Evolutionary conservation across 2,888 invertebrate genomes (phyloP).

Genomic region (Agrochola lota): DNA sequence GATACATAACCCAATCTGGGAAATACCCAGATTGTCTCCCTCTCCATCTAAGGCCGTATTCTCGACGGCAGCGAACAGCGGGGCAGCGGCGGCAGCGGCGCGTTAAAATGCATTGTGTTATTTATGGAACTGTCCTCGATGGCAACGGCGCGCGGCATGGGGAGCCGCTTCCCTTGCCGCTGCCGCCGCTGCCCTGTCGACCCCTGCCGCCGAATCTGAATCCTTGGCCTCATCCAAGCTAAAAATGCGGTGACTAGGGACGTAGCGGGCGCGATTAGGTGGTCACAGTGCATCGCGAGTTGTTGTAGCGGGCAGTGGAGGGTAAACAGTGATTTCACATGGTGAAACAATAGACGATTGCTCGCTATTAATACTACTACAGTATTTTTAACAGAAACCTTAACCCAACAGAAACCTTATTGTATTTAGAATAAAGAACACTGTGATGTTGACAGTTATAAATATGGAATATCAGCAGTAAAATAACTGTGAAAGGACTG

Average conservation of each 20-base stretch:
- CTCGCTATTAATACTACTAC: not conserved
- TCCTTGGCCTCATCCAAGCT: no score
- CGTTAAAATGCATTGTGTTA: no score
- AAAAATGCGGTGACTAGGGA: not conserved
- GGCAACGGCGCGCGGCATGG: no score
- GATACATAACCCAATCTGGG: conserved; percentile 4
- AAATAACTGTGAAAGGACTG: not conserved
- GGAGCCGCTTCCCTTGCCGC: no score
- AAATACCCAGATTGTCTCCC: conserved; percentile 33
- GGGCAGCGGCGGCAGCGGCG: no score
- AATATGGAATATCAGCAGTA: not conserved
- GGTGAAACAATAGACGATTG: not conserved
- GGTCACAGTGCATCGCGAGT: not conserved
- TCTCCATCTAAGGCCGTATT: not conserved
- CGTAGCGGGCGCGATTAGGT: not conserved
- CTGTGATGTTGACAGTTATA: not conserved
- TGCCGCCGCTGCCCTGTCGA: no score
- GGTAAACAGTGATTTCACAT: not conserved
- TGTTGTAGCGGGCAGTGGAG: not conserved
- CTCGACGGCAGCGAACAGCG: no score
- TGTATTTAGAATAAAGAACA: not conserved
- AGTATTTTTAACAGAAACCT: not conserved
- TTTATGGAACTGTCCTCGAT: no score
- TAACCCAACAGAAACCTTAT: not conserved
- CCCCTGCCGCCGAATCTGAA: no score